Base-by-base conservation (phyloP, 2,113 vertebrate species). In the Hypocryptadius cinnamomeus region DNA sequence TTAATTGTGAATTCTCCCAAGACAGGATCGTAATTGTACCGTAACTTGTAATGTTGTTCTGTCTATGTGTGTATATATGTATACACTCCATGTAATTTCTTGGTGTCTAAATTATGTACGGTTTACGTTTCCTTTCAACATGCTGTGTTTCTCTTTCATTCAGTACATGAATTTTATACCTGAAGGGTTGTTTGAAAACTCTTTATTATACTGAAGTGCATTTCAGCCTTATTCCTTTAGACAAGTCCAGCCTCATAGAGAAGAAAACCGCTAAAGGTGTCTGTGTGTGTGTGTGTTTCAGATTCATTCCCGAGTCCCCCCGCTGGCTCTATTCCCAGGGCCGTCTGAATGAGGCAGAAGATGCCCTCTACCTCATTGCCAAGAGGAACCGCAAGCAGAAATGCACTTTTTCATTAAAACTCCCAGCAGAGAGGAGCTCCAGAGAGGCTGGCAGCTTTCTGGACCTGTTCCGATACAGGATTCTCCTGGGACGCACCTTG, bases 261-360 rank as follows among this genome's bases (percentile, higher is more conserved):
- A 12, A 82, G 40, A 9, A 63, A 61, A 61, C 9, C 40, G 51
- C 70, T 91, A 5, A 80, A 66, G 14, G 11, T 65, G 19, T 45
- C 15, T 80, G 3, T 64, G 12, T 91, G 85, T 90, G 83, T 87
- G 39, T 97, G 3, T 96, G 40, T 97, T 98, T 93, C 95, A 98
- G 98, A 80, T 98, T 96, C 93, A 97, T 98, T 96, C 98, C 98
- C 6, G 98, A 98, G 90, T 98, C 98, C 10, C 98, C 98, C 11
- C 98, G 98, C 85, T 98, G 98, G 98, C 97, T 98, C 20, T 98
- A 98, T 66, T 97, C 98, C 20, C 98, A 98, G 93, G 98, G 98
- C 80, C 97, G 96, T 6, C 96, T 98, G 80, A 96, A 54, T 18
- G 98, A 98, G 94, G 98, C 98, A 3, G 97, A 98, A 90, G 96